phyloP scores from a whole-genome alignment of 2,888 invertebrate genomes.

The Volucella bombylans region DNA sequence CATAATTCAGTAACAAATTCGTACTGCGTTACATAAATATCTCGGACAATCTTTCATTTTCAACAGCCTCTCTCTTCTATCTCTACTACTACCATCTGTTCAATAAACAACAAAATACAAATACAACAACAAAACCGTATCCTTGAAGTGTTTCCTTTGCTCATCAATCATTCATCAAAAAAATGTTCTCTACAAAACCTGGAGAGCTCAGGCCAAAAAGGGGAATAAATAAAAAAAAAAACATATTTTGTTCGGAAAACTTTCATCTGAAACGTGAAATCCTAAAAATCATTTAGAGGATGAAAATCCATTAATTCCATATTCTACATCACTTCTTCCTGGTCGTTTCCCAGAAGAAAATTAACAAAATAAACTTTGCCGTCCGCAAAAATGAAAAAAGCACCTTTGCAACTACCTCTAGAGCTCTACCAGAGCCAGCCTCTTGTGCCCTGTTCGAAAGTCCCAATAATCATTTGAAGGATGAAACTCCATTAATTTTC shows the following conservation, averaged over 20 bases:
- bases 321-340: no score
- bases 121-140: slow-evolving; percentile 26
- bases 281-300: slow-evolving; percentile 53
- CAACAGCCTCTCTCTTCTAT: not conserved
- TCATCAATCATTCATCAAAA: slow-evolving; percentile 71
- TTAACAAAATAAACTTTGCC: slow-evolving; percentile 64
- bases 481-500: no score
- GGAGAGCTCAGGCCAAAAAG: not conserved
- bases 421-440: no score
- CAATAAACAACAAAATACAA: not conserved
- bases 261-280: slow-evolving; percentile 26
- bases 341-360: slow-evolving; percentile 29
- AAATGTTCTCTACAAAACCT: slow-evolving; percentile 35
- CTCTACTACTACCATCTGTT: not conserved
- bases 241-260: slow-evolving; percentile 45
- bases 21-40: slow-evolving; percentile 48
- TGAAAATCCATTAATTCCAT: slow-evolving; percentile 68
- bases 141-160: slow-evolving; percentile 32
- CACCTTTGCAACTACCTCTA: not conserved
- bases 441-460: no score
- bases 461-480: no score
- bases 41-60: slow-evolving; percentile 39
- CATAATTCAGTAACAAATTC: slow-evolving; percentile 62
- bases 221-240: slow-evolving; percentile 23
- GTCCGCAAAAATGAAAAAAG: not conserved